Conservation (phyloP, 2,797 vertebrate species). For the Lophotriccus pileatus region DNA sequence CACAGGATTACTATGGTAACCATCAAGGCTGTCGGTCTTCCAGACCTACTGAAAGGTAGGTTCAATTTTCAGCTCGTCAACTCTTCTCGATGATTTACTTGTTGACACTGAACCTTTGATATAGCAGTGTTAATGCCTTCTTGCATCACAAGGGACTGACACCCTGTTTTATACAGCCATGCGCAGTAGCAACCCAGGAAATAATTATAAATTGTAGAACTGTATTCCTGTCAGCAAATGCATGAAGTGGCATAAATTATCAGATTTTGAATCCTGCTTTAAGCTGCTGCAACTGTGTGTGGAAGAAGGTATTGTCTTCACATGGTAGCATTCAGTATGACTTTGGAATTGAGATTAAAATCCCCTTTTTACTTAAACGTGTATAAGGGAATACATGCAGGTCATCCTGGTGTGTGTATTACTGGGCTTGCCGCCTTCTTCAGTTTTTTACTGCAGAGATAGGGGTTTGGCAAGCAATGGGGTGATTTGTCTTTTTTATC, state of each 20-base stretch:
- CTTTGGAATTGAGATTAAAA: neutral
- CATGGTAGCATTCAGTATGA: neutral
- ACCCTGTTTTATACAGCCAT: neutral
- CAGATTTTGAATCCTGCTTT: neutral
- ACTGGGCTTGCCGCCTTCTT: neutral
- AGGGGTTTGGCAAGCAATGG: neutral
- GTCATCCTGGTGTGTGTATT: neutral
- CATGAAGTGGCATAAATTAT: constrained; percentile 20
- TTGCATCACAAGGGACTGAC: constrained; percentile 67
- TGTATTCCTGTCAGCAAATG: constrained; percentile 57
- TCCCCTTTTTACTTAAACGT: neutral
- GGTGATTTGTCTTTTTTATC: constrained; percentile 12
- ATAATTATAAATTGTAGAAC: constrained; percentile 40
- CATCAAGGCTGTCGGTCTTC: constrained; percentile 66
- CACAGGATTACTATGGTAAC: constrained; percentile 83
- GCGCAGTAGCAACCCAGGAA: neutral
- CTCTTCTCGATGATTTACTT: constrained; percentile 80
- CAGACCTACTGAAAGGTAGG: constrained; percentile 66
- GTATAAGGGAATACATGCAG: neutral
- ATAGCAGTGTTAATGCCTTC: constrained; percentile 78
- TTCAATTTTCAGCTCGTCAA: constrained; percentile 78
- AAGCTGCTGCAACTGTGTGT: neutral
- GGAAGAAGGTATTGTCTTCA: neutral
- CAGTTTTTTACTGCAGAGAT: neutral
- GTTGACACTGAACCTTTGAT: constrained; percentile 74